Evolutionary conservation across 2,888 invertebrate genomes (phyloP), one percentile per base, ranked within the genome.

Genomic region (Drosophila seclusa): DNA sequence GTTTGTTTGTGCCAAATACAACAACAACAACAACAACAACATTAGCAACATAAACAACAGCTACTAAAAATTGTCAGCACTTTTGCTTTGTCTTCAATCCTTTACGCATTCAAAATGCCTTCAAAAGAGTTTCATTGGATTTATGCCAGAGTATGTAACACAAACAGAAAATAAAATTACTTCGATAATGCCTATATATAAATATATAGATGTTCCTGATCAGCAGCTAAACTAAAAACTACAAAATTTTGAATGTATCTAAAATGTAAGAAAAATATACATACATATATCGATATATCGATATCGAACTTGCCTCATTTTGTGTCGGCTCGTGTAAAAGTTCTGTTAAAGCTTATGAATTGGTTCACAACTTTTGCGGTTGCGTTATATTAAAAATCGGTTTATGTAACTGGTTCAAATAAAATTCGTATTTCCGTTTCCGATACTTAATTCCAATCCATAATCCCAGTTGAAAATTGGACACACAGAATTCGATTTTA

Each of bases 1-100:
- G 21, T 45, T 32, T 54, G 21, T 42, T 57, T 40, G 54, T 52
- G 77, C 52, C 64, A 45, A 74, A 70, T 45, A 42, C 65, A 73
- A 59, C 40, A n/a, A 2, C 49, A 36, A n/a, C 52, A 31, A 55
- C 58, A 66, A 48, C 36, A 18, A 5, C 54, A 31, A 31, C 16
- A 38, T n/a, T 1, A 52, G 18, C 53, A 54, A n/a, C n/a, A 38
- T 24, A 57, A 53, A 27, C 38, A 55, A 48, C 42, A 53, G 13
- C 27, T 32, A 32, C 18, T 49, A 48, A 36, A 48, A 24, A 36
- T 31, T 42, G 38, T 21, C 21, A 16, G n/a, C 7, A 16, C 18
- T 57, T 57, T 0, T 5, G 8, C 6, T 53, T 5, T 18, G 24
- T 45, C 45, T 21, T 45, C 7, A 21, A 45, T 45, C 45, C 21